Conservation (phyloP, 2,113 vertebrate species). For the Carlito syrichta region DNA sequence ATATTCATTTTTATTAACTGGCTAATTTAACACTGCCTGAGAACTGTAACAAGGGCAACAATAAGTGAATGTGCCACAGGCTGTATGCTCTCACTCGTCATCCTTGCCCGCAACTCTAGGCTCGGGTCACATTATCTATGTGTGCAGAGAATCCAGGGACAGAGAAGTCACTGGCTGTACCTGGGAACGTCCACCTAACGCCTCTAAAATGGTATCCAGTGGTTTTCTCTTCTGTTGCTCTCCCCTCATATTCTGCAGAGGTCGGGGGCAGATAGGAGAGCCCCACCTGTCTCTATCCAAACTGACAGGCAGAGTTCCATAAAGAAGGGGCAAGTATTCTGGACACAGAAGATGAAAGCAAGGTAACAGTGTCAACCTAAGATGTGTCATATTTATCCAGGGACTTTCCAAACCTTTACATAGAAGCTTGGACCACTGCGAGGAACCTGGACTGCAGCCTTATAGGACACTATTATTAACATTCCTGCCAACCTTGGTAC, state of each 20-base stretch:
- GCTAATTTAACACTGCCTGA: conserved; percentile 55
- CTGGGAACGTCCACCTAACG: background rate
- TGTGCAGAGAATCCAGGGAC: background rate
- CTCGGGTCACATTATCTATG: background rate
- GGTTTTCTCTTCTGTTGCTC: background rate
- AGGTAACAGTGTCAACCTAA: background rate
- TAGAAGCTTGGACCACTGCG: background rate
- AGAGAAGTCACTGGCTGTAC: background rate
- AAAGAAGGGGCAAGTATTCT: background rate
- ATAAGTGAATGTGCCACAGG: background rate
- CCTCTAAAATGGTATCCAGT: background rate
- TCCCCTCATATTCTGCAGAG: background rate
- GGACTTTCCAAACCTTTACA: background rate
- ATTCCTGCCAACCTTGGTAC: background rate
- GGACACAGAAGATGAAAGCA: background rate
- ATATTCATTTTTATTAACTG: conserved; percentile 71
- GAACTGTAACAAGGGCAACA: background rate
- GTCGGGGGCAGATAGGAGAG: background rate
- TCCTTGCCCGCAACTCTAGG: background rate
- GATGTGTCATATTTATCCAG: background rate
- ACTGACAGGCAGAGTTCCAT: background rate
- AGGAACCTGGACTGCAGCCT: background rate
- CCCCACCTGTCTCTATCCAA: background rate
- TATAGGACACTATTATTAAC: background rate
- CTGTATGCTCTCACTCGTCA: background rate